Percentiles rank a stretch among this genome's conserved stretches.
phyloP scores from a whole-genome alignment of 2,113 vertebrate genomes.

The Puntigrus tetrazona region DNA sequence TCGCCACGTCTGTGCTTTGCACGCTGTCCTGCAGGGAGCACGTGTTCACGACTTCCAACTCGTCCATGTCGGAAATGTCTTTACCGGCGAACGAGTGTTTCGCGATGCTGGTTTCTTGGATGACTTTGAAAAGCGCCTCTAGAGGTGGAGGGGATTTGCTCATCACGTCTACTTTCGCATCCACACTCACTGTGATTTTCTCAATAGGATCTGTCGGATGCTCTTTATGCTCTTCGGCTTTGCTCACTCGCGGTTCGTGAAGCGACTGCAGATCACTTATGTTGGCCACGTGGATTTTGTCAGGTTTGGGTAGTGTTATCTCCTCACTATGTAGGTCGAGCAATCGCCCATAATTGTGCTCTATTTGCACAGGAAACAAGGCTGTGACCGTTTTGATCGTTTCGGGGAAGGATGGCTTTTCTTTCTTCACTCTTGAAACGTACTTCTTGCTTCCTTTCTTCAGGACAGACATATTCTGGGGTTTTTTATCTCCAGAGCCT shows the following conservation, averaged over 20 bases:
- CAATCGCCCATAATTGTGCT: slow-evolving; percentile 73
- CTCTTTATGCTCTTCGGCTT: slow-evolving; percentile 42
- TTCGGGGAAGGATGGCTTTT: slow-evolving; percentile 24
- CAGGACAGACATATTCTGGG: slow-evolving; percentile 53
- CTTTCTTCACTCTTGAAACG: slow-evolving; percentile 31
- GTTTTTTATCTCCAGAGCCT: slow-evolving; percentile 66
- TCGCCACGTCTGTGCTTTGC: slow-evolving; percentile 32
- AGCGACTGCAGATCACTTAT: slow-evolving; percentile 29
- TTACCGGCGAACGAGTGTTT: slow-evolving; percentile 47
- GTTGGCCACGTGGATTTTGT: slow-evolving; percentile 34
- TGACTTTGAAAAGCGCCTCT: slow-evolving; percentile 56
- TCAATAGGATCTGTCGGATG: slow-evolving; percentile 42
- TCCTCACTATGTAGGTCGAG: slow-evolving; percentile 46
- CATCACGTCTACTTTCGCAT: slow-evolving; percentile 29
- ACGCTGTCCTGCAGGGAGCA: slow-evolving; percentile 47
- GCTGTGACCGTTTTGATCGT: slow-evolving; percentile 61
- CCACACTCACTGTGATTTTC: slow-evolving; percentile 42
- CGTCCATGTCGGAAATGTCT: slow-evolving; percentile 46
- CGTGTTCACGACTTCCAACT: slow-evolving; percentile 45
- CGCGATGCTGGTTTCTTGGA: slow-evolving; percentile 54
- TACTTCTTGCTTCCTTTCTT: slow-evolving; percentile 63
- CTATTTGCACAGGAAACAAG: slow-evolving; percentile 64
- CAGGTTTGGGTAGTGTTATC: slow-evolving; percentile 44
- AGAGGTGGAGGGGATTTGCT: slow-evolving; percentile 42
- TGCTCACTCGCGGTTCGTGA: slow-evolving; percentile 13